phyloP scores from a whole-genome alignment of 2,888 invertebrate species.

The Ypsolopha sequella region DNA sequence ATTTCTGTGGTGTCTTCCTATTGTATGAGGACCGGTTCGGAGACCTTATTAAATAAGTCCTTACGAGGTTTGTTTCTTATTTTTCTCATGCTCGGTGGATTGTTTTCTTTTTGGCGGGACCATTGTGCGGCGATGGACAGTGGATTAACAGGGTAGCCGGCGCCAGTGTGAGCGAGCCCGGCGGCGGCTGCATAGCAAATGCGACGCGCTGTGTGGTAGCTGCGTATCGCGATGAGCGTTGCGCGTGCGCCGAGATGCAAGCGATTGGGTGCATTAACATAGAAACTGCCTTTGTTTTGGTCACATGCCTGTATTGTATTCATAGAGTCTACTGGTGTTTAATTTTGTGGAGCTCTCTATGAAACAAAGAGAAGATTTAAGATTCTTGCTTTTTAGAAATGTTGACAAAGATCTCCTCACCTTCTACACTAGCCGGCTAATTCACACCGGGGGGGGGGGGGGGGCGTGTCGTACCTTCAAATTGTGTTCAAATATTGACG shows the following conservation, averaged over 20 bases:
- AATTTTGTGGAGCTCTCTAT: no score
- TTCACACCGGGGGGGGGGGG: constrained; percentile 38
- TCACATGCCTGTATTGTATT: no score
- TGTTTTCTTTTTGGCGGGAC: constrained; percentile 39
- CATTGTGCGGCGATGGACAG: constrained; percentile 46
- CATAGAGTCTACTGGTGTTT: no score
- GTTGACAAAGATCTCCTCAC: background rate
- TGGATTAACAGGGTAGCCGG: constrained; percentile 59
- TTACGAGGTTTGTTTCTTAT: constrained; percentile 2
- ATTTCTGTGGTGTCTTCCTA: background rate
- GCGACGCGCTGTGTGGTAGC: constrained; percentile 28
- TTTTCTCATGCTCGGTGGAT: constrained; percentile 28
- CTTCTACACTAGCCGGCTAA: constrained; percentile 22
- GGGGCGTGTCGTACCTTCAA: constrained; percentile 56
- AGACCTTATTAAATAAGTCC: constrained; percentile 8
- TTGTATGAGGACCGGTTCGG: background rate
- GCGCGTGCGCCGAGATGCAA: constrained; percentile 34
- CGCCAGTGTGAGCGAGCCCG: constrained; percentile 35
- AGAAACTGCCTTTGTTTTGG: constrained; percentile 19
- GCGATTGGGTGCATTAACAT: constrained; percentile 40
- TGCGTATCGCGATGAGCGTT: constrained; percentile 7
- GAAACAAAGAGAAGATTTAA: no score
- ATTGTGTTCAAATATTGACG: constrained; percentile 60
- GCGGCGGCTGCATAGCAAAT: constrained; percentile 50
- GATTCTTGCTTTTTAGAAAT: constrained; percentile 8